Conservation (phyloP, 2,888 invertebrate species). For the Archaeoteleia sp. region DNA sequence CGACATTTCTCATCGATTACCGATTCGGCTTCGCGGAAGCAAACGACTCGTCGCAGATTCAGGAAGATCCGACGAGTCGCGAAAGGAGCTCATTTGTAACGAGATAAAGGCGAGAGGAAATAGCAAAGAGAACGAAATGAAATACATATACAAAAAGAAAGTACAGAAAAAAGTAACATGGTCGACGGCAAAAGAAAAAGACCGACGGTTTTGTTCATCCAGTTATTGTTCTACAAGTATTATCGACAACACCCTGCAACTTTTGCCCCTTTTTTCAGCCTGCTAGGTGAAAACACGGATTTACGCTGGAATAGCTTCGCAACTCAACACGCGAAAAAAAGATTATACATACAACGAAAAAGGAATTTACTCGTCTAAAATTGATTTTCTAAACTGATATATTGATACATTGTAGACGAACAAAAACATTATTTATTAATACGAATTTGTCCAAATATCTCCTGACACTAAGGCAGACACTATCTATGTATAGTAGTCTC, state of each 20-base stretch:
- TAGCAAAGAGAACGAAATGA: slow-evolving; percentile 30
- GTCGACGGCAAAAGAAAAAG: neutral
- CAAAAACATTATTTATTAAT: too few relatives aligned
- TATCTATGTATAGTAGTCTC: too few relatives aligned
- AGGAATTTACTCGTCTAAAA: too few relatives aligned
- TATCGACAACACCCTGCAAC: slow-evolving; percentile 42
- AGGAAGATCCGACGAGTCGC: slow-evolving; percentile 47
- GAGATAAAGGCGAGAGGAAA: slow-evolving; percentile 38
- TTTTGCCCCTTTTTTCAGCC: slow-evolving; percentile 39
- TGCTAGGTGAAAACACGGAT: slow-evolving; percentile 34
- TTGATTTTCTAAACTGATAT: too few relatives aligned
- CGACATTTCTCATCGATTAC: slow-evolving; percentile 54
- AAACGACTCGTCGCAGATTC: slow-evolving; percentile 47
- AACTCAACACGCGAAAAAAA: too few relatives aligned
- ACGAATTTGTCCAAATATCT: too few relatives aligned
- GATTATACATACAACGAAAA: too few relatives aligned
- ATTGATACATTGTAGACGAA: too few relatives aligned
- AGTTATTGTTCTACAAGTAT: slow-evolving; percentile 45
- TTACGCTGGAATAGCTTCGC: too few relatives aligned
- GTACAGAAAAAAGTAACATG: slow-evolving; percentile 2
- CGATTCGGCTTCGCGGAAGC: slow-evolving; percentile 43
- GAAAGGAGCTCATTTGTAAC: slow-evolving; percentile 50
- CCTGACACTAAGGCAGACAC: too few relatives aligned
- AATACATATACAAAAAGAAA: slow-evolving; percentile 18
- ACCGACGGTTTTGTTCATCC: slow-evolving; percentile 35